phyloP scores from a whole-genome alignment of 37 sponge, comb jelly and placozoan genomes.

The Beroe ovata region DNA sequence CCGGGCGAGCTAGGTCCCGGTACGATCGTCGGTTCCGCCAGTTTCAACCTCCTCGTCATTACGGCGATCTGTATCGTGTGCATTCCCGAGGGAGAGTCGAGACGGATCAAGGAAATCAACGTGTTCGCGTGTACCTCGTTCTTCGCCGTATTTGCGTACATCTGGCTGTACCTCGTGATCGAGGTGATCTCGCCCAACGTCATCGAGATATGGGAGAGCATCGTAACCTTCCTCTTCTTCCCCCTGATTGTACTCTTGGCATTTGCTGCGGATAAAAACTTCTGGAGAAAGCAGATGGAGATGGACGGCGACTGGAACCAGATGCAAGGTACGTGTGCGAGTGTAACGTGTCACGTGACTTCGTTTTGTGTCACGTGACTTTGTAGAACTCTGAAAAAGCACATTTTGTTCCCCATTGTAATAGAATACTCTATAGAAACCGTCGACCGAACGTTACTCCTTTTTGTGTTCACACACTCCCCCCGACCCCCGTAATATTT shows the following conservation, averaged over 20 bases:
- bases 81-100: slow-evolving; percentile 43
- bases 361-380: no score
- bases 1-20: slow-evolving; percentile 68
- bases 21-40: slow-evolving; percentile 67
- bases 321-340: slow-evolving; percentile 55
- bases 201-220: slow-evolving; percentile 61
- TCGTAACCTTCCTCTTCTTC: slow-evolving; percentile 66
- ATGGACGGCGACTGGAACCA: slow-evolving; percentile 65
- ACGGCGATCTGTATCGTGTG: slow-evolving; percentile 64
- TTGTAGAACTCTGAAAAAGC: no score
- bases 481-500: no score
- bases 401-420: no score
- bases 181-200: slow-evolving; percentile 43
- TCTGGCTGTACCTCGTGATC: slow-evolving; percentile 67
- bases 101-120: slow-evolving; percentile 68
- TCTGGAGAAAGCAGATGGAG: slow-evolving; percentile 68
- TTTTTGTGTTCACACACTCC: no score
- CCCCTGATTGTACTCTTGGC: slow-evolving; percentile 55
- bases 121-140: slow-evolving; percentile 65
- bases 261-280: slow-evolving; percentile 62
- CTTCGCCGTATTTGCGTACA: slow-evolving; percentile 67
- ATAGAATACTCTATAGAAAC: no score
- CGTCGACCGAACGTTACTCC: no score
- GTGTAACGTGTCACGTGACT: no score
- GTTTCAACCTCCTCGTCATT: slow-evolving; percentile 68